These are phyloP conservation scores for Oryctes rhinoceros DNA, from an alignment of 1,140 invertebrate species.

Conservation along the genomic window DNA sequence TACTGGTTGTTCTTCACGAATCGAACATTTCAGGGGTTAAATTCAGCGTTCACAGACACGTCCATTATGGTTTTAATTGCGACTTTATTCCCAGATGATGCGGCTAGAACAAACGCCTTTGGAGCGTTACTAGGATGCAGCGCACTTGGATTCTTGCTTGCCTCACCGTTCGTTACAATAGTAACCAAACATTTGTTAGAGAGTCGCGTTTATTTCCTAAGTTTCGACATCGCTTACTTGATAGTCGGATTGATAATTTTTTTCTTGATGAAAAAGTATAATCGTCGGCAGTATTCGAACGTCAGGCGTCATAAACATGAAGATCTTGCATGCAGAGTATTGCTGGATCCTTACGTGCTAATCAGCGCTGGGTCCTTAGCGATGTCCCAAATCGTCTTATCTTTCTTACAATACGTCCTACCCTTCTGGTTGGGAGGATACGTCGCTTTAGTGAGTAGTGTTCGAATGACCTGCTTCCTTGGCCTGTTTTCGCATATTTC, in stretches of 20 bases:
- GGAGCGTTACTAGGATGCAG: background rate
- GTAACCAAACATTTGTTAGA: background rate
- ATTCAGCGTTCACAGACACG: background rate
- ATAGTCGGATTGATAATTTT: background rate
- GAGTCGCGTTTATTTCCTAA: background rate
- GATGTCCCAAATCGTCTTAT: background rate
- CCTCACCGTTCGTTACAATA: background rate
- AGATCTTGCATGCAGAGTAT: background rate
- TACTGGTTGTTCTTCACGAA: constrained; percentile 4
- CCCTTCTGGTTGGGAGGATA: background rate
- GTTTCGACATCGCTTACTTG: background rate
- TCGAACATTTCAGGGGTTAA: background rate
- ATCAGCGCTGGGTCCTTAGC: background rate
- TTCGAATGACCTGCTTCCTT: background rate
- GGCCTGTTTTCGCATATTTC: background rate
- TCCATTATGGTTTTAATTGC: background rate
- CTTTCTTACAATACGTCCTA: background rate
- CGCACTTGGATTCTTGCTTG: background rate
- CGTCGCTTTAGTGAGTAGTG: background rate
- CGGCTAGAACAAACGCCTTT: background rate
- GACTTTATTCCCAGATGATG: background rate
- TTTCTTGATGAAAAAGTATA: background rate
- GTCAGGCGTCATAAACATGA: background rate
- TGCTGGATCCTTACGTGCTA: background rate
- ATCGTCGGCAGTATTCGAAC: background rate